Evolutionary conservation across 2,113 vertebrate genomes (phyloP).

Genomic region (Phalacrocorax carbo): DNA sequence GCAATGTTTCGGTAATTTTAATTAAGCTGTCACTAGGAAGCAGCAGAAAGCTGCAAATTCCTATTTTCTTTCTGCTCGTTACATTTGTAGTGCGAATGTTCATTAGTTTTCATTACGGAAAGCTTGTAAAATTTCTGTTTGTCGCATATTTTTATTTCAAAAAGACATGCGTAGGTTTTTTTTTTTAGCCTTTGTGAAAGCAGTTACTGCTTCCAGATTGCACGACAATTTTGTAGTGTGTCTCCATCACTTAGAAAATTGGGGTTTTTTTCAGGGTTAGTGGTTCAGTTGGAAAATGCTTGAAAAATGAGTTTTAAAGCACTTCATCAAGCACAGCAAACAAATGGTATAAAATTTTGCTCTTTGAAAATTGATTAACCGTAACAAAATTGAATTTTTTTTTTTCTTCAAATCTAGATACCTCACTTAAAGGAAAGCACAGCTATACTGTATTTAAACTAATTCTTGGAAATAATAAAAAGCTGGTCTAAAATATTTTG

Average conservation of each 20-base stretch:
- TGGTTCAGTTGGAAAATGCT: slow-evolving; percentile 64
- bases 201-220: slow-evolving; percentile 5
- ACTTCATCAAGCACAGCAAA: slow-evolving; percentile 74
- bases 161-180: background rate
- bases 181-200: background rate
- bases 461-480: slow-evolving; percentile 50
- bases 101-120: slow-evolving; percentile 38
- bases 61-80: slow-evolving; percentile 8
- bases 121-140: slow-evolving; percentile 33
- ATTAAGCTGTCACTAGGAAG: slow-evolving; percentile 43
- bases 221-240: slow-evolving; percentile 32
- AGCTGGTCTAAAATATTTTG: slow-evolving; percentile 41
- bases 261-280: slow-evolving; percentile 28
- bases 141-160: slow-evolving; percentile 38
- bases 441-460: slow-evolving; percentile 68
- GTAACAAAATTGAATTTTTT: slow-evolving; percentile 50
- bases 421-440: slow-evolving; percentile 81
- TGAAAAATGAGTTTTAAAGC: slow-evolving; percentile 48
- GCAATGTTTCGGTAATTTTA: slow-evolving; percentile 46
- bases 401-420: slow-evolving; percentile 72
- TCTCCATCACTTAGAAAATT: slow-evolving; percentile 39
- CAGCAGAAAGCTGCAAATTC: slow-evolving; percentile 39
- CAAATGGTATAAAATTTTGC: slow-evolving; percentile 32
- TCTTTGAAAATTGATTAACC: slow-evolving; percentile 46
- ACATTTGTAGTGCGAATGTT: background rate